A percentile compares a stretch with the other conserved stretches of the same genome.
phyloP scores from a whole-genome alignment of 1,140 invertebrate genomes.

The Cyphomyrmex costatus region DNA sequence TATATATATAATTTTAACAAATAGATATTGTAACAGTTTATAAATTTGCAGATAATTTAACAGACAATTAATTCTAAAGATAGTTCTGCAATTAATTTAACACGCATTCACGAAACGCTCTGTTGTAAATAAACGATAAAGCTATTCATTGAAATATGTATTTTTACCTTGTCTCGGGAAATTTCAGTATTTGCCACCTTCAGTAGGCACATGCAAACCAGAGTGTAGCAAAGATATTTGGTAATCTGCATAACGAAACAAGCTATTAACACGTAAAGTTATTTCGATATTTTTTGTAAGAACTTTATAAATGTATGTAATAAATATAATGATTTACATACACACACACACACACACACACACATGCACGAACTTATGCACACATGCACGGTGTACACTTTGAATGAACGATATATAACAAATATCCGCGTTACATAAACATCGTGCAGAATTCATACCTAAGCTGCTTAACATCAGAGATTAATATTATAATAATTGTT shows the following conservation, averaged over 20 bases:
- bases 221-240: conserved; percentile 63
- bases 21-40: background rate
- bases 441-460: conserved; percentile 27
- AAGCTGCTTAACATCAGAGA: conserved; percentile 67
- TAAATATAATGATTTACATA: conserved; percentile 3
- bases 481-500: conserved; percentile 72
- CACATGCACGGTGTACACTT: too few species aligned
- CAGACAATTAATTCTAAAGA: too few species aligned
- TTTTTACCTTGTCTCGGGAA: conserved; percentile 66
- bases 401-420: conserved; percentile 30
- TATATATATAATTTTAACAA: too few species aligned
- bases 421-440: conserved; percentile 60
- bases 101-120: background rate
- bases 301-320: background rate
- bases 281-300: background rate
- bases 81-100: background rate
- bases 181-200: conserved; percentile 43
- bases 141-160: background rate
- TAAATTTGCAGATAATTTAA: background rate
- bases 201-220: conserved; percentile 63
- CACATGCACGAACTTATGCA: too few species aligned
- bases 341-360: too few species aligned
- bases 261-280: background rate
- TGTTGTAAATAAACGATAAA: background rate
- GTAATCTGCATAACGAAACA: conserved; percentile 63